These are phyloP conservation scores for Ennomos fuscantarius DNA, from an alignment of 2,888 invertebrate genomes.

Conservation along the genomic window DNA sequence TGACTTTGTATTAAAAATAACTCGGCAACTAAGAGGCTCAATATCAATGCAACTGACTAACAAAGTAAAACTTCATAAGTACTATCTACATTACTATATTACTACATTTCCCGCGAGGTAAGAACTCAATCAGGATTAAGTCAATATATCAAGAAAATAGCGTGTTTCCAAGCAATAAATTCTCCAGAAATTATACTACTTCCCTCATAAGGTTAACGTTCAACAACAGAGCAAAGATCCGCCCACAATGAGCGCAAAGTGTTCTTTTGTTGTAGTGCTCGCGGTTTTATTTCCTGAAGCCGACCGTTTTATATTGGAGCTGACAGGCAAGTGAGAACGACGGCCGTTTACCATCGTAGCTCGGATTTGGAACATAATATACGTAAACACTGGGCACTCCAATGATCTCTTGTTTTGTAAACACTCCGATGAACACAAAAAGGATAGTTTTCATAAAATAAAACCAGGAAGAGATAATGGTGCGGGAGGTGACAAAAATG, in stretches of 20 bases:
- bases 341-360: slow-evolving; percentile 12
- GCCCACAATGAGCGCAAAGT: slow-evolving; percentile 30
- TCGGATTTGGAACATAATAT: slow-evolving; percentile 14
- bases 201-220: slow-evolving; percentile 14
- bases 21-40: no score
- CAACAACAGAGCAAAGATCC: slow-evolving; percentile 26
- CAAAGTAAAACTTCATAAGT: no score
- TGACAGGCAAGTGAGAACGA: slow-evolving; percentile 22
- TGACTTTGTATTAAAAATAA: no score
- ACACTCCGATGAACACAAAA: no score
- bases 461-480: no score
- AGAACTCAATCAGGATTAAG: slow-evolving; percentile 1
- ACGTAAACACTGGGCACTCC: no score
- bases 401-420: no score
- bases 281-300: slow-evolving; percentile 28
- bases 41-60: no score
- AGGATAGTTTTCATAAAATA: no score
- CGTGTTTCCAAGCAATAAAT: slow-evolving; percentile 27
- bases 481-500: no score
- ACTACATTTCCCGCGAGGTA: no score
- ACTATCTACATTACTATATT: no score
- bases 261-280: slow-evolving; percentile 33
- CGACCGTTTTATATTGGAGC: slow-evolving; percentile 21
- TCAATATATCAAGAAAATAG: slow-evolving; percentile 2
- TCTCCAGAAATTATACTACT: slow-evolving; percentile 17